These are phyloP conservation scores for Rhinogobio ventralis DNA, from an alignment of 2,797 vertebrate genomes.

Conservation along the genomic window DNA sequence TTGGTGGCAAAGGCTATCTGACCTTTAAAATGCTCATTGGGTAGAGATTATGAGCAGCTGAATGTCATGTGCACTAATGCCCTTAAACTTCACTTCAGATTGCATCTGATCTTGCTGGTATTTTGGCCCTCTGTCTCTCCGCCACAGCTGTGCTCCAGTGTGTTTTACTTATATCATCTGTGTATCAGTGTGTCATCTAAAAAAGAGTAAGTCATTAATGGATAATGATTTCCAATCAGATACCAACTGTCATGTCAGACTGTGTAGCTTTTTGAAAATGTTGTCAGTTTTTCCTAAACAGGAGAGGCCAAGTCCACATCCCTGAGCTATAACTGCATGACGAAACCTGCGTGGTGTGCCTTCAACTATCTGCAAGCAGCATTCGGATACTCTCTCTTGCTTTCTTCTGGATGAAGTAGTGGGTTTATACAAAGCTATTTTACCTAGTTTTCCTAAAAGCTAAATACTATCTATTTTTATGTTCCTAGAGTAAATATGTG, in stretches of 20 bases:
- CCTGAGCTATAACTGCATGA: constrained; percentile 8
- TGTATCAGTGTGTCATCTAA: constrained; percentile 24
- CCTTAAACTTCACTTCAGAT: constrained; percentile 48
- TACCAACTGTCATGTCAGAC: background rate
- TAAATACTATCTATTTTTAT: background rate
- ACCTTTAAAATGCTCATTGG: constrained; percentile 20
- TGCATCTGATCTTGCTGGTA: constrained; percentile 28
- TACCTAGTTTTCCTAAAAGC: background rate
- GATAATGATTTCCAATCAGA: constrained; percentile 4
- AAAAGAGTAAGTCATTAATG: background rate
- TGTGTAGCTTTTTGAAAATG: constrained; percentile 9
- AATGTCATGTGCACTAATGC: constrained; percentile 37
- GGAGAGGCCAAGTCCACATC: background rate
- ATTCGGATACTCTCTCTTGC: constrained; percentile 2
- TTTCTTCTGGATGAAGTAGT: constrained; percentile 2
- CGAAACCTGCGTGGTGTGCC: background rate
- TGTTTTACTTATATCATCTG: constrained; percentile 25
- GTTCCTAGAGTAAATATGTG: background rate
- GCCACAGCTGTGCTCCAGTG: constrained; percentile 22
- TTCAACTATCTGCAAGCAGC: constrained; percentile 10
- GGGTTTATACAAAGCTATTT: background rate
- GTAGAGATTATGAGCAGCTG: constrained; percentile 37
- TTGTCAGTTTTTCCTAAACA: background rate
- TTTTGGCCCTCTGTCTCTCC: constrained; percentile 34
- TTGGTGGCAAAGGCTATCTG: constrained; percentile 12